phyloP scores from a whole-genome alignment of 1,140 invertebrate species.

The Teleogryllus occipitalis region DNA sequence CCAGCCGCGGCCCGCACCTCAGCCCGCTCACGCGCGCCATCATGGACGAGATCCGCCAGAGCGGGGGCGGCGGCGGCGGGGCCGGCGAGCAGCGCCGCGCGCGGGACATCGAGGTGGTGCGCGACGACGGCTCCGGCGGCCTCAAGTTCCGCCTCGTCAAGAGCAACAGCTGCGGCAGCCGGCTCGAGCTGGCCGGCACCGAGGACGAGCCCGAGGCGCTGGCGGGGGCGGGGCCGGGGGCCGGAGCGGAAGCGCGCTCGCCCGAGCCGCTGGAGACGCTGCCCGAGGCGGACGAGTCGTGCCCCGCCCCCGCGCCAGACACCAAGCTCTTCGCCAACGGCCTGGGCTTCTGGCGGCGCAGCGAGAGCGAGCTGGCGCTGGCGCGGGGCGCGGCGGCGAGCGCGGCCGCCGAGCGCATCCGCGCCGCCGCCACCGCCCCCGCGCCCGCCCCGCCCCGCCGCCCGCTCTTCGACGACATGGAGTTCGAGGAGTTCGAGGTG shows the following conservation, averaged over 20 bases:
- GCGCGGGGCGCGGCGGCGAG: constrained; percentile 66
- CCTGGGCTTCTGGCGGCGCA: constrained; percentile 59
- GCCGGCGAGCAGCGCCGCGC: constrained; percentile 26
- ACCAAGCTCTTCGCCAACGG: constrained; percentile 40
- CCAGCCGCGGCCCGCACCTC: constrained; percentile 50
- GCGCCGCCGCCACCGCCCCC: neutral
- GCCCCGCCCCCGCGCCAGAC: neutral
- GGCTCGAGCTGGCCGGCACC: constrained; percentile 64
- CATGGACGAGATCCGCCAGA: constrained; percentile 53
- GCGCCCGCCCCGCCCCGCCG: neutral
- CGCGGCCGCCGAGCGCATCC: neutral
- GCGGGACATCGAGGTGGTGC: constrained; percentile 29
- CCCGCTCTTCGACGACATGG: constrained; percentile 49
- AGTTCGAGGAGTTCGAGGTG: constrained; percentile 73
- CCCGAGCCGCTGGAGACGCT: neutral
- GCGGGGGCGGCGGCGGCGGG: constrained; percentile 40
- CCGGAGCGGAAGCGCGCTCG: constrained; percentile 20
- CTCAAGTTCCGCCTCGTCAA: constrained; percentile 70
- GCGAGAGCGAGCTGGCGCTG: constrained; percentile 69
- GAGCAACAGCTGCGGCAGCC: constrained; percentile 75
- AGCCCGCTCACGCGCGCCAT: constrained; percentile 55
- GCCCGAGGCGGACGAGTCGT: neutral
- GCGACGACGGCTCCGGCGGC: constrained; percentile 29
- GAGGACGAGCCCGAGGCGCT: constrained; percentile 30
- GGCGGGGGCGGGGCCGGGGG: constrained; percentile 19